These are phyloP conservation scores for Isotomurus palustris DNA, from an alignment of 2,888 invertebrate species.

Conservation along the genomic window DNA sequence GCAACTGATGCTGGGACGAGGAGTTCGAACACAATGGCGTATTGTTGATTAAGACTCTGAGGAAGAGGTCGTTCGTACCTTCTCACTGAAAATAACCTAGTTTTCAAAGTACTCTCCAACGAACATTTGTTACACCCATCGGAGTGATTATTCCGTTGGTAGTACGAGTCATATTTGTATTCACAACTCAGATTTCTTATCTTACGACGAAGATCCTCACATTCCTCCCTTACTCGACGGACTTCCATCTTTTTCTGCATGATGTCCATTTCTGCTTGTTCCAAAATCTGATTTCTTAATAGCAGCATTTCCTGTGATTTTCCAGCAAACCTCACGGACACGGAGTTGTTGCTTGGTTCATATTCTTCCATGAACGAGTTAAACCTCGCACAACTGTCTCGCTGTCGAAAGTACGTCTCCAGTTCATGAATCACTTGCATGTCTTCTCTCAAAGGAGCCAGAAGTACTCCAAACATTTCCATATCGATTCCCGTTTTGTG, in stretches of 20 bases:
- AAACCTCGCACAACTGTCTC: neutral
- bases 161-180: neutral
- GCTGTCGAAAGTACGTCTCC: constrained; percentile 9
- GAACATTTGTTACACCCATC: neutral
- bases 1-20: constrained; percentile 15
- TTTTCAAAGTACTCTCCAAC: neutral
- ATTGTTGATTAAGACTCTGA: neutral
- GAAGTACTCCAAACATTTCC: neutral
- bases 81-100: neutral
- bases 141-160: neutral
- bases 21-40: constrained; percentile 24
- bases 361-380: constrained; percentile 3
- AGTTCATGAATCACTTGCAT: neutral
- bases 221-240: neutral
- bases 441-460: constrained; percentile 11
- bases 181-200: neutral
- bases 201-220: neutral
- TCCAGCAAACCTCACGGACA: constrained; percentile 7
- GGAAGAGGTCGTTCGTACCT: constrained; percentile 4
- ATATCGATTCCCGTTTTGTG: constrained; percentile 17
- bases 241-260: neutral
- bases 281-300: constrained; percentile 2
- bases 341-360: neutral
- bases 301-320: neutral
- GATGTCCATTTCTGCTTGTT: neutral